These are phyloP conservation scores for Eudemis profundana DNA, from an alignment of 2,888 invertebrate genomes.

Conservation along the genomic window DNA sequence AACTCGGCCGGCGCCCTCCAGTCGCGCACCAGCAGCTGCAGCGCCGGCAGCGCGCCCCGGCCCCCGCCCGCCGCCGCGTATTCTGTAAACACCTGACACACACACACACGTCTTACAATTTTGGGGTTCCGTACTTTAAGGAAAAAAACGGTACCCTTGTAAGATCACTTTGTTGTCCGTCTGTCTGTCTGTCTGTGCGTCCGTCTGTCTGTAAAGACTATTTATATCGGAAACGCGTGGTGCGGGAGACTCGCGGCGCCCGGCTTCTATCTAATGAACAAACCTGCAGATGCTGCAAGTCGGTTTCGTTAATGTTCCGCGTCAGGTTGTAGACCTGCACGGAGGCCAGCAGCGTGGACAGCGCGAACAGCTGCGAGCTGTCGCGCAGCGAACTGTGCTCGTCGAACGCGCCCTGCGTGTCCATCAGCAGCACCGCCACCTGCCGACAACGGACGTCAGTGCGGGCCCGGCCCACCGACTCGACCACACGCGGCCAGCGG, in stretches of 20 bases:
- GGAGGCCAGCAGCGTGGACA: slow-evolving; percentile 97
- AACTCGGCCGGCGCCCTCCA: slow-evolving; percentile 97
- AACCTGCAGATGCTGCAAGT: slow-evolving; percentile 94
- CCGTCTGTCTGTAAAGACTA: too few species aligned
- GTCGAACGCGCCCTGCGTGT: slow-evolving; percentile 98
- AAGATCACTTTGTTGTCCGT: too few species aligned
- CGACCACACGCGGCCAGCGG: too few species aligned
- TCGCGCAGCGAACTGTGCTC: slow-evolving; percentile 96
- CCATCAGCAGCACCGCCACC: slow-evolving; percentile 92
- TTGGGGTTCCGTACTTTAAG: background rate
- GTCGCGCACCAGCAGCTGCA: slow-evolving; percentile 93
- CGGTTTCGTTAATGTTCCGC: slow-evolving; percentile 97
- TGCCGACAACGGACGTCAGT: slow-evolving; percentile 53
- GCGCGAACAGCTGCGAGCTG: slow-evolving; percentile 87
- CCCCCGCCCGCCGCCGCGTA: slow-evolving; percentile 95
- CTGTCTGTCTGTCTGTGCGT: too few species aligned
- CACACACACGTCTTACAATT: slow-evolving; percentile 86
- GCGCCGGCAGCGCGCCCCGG: slow-evolving; percentile 91
- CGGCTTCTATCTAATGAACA: background rate
- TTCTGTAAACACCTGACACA: slow-evolving; percentile 94
- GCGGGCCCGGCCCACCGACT: too few species aligned
- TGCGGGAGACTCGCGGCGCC: background rate
- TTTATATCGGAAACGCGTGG: background rate
- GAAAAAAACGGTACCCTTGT: too few species aligned
- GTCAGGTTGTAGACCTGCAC: slow-evolving; percentile 95